These are phyloP conservation scores for Drosophila multiciliata DNA, from an alignment of 2,888 invertebrate species.

Conservation along the genomic window DNA sequence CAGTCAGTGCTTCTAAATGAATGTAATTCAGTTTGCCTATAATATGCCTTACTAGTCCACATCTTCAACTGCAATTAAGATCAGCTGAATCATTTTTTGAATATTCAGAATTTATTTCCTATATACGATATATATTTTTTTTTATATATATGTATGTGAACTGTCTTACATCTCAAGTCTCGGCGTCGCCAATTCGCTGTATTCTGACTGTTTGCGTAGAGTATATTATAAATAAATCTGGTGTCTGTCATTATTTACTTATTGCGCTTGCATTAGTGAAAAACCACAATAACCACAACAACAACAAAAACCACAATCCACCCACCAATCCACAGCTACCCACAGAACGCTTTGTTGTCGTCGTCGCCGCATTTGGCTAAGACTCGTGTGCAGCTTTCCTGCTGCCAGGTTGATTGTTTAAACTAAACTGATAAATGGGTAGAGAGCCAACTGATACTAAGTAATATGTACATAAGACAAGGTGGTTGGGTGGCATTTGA, in stretches of 20 bases:
- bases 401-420: conserved; percentile 71
- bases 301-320: conserved; percentile 14
- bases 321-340: conserved; percentile 3
- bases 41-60: neutral
- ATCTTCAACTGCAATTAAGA: conserved; percentile 3
- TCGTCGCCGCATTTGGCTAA: conserved; percentile 45
- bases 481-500: neutral
- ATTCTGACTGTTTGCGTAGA: conserved; percentile 18
- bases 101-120: conserved; percentile 14
- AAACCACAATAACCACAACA: conserved; percentile 8
- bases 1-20: conserved; percentile 7
- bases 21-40: neutral
- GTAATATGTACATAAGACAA: neutral
- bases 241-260: conserved; percentile 67
- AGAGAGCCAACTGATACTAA: conserved; percentile 48
- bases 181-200: conserved; percentile 27
- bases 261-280: conserved; percentile 59
- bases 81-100: conserved; percentile 21
- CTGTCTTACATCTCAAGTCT: conserved; percentile 11
- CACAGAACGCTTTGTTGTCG: neutral
- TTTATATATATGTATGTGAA: neutral
- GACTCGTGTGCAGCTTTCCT: conserved; percentile 45
- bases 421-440: conserved; percentile 64
- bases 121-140: conserved; percentile 7
- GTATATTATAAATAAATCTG: conserved; percentile 50